Evolutionary conservation across 2,888 invertebrate species (phyloP).

Genomic region (Lymantria monacha): DNA sequence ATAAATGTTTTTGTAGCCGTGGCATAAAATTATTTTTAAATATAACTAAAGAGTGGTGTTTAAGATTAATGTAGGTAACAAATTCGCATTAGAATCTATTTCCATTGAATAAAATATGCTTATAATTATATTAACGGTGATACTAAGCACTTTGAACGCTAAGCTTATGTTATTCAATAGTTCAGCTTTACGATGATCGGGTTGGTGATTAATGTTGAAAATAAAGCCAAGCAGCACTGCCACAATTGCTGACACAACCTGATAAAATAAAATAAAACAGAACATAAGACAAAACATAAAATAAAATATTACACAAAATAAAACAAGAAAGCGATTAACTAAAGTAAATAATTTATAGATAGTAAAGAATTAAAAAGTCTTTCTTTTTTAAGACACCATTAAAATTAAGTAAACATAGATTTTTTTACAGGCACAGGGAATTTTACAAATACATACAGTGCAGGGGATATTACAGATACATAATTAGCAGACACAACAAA

Average conservation of each 20-base stretch:
- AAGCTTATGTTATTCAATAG: constrained; percentile 83
- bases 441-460: too few relatives aligned
- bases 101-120: constrained; percentile 81
- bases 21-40: too few relatives aligned
- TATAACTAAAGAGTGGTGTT: too few relatives aligned
- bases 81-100: constrained; percentile 50
- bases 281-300: constrained; percentile 22
- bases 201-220: constrained; percentile 83
- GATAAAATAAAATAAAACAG: constrained; percentile 44
- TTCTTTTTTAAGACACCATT: too few relatives aligned
- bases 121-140: constrained; percentile 83
- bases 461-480: too few relatives aligned
- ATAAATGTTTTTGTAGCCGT: too few relatives aligned
- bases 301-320: constrained; percentile 20
- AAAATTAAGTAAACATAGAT: too few relatives aligned
- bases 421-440: too few relatives aligned
- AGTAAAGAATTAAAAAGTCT: constrained; percentile 9
- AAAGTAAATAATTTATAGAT: constrained; percentile 4
- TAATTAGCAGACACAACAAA: too few relatives aligned
- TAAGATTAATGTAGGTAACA: too few relatives aligned
- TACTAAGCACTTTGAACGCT: constrained; percentile 81
- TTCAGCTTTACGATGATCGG: constrained; percentile 82
- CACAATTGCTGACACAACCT: constrained; percentile 84
- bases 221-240: constrained; percentile 82
- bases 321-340: background rate